Evolutionary conservation across 1,140 invertebrate genomes (phyloP).

Genomic region (Mesaphorura yosii): DNA sequence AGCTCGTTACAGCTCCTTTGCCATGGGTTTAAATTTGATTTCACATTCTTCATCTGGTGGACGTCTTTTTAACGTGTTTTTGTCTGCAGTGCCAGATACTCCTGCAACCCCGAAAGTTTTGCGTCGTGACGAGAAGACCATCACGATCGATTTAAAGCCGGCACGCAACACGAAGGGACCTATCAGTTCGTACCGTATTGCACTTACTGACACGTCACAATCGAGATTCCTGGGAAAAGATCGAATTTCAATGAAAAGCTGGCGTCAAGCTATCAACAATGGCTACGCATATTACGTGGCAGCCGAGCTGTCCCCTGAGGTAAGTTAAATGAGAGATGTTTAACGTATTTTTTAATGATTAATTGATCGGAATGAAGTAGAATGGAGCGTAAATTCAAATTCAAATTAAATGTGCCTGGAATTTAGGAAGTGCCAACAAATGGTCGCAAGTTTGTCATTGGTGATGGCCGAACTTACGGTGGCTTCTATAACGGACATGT

Average conservation of each 20-base stretch:
- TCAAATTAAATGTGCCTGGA: no score
- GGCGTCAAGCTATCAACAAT: slow-evolving; percentile 45
- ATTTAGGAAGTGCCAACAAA: background rate
- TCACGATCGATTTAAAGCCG: slow-evolving; percentile 48
- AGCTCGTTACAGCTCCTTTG: no score
- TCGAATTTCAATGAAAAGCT: slow-evolving; percentile 46
- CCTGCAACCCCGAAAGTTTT: slow-evolving; percentile 51
- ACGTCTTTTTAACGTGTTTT: slow-evolving; percentile 6
- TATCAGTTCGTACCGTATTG: slow-evolving; percentile 54
- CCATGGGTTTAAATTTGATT: no score
- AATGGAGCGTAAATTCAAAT: no score
- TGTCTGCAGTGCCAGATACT: slow-evolving; percentile 46
- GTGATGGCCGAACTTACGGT: slow-evolving; percentile 59
- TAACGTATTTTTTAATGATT: no score
- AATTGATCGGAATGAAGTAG: no score
- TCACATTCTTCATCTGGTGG: background rate
- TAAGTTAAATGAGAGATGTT: slow-evolving; percentile 23
- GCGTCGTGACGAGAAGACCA: slow-evolving; percentile 42
- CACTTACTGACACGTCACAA: slow-evolving; percentile 53
- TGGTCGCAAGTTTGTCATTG: slow-evolving; percentile 53
- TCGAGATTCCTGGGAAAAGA: slow-evolving; percentile 46
- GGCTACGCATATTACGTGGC: slow-evolving; percentile 65
- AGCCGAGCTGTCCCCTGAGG: slow-evolving; percentile 52
- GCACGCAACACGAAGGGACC: slow-evolving; percentile 61
- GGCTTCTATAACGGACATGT: slow-evolving; percentile 68